Percentiles rank a stretch among this genome's conserved stretches.
Evolutionary conservation across 2,113 vertebrate genomes (phyloP).

Genomic region (Microcebus griseorufus): DNA sequence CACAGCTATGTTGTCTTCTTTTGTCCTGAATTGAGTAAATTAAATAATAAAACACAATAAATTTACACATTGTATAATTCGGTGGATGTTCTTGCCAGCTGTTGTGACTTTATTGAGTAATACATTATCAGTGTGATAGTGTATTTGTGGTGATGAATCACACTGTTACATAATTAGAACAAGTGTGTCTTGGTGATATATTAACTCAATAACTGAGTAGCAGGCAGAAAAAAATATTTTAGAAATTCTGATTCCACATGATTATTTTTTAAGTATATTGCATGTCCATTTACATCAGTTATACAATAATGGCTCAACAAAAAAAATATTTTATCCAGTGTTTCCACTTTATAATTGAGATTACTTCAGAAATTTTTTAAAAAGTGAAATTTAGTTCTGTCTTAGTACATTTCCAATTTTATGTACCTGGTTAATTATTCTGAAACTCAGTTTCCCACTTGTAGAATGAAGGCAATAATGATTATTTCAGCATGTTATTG

Average conservation of each 20-base stretch:
- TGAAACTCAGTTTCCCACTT: not conserved
- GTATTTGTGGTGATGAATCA: constrained; percentile 68
- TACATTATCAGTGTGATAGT: constrained; percentile 70
- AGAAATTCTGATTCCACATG: constrained; percentile 17
- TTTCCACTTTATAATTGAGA: not conserved
- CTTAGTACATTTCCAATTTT: not conserved
- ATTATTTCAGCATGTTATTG: not conserved
- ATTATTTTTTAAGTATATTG: constrained; percentile 16
- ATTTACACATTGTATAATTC: constrained; percentile 26
- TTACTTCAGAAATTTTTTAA: not conserved
- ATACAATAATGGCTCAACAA: not conserved
- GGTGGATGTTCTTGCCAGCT: constrained; percentile 58
- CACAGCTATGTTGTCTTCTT: not conserved
- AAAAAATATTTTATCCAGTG: not conserved
- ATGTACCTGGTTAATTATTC: not conserved
- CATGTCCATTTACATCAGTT: not conserved
- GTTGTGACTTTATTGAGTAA: constrained; percentile 80
- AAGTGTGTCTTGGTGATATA: constrained; percentile 64
- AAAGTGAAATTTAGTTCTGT: not conserved
- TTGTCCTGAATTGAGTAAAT: constrained; percentile 35
- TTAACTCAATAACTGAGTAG: constrained; percentile 78
- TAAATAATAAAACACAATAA: constrained; percentile 63
- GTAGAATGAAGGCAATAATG: not conserved
- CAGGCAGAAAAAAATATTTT: constrained; percentile 65
- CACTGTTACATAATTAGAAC: constrained; percentile 67